Conservation (phyloP, 1,140 invertebrate species). For the Cataglyphis hispanica region DNA sequence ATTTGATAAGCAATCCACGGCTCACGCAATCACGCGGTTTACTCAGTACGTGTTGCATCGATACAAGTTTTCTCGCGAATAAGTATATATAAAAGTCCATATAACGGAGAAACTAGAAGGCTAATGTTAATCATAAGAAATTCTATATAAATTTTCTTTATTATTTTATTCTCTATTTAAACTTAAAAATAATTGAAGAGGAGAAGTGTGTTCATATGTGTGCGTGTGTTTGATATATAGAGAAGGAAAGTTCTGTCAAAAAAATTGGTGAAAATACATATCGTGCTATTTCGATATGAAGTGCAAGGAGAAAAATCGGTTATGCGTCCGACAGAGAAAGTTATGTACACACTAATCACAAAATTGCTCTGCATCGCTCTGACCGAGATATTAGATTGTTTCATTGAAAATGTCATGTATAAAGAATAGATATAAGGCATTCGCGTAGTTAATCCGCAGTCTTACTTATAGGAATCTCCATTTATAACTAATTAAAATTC, state of each 20-base stretch:
- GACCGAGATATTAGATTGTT: constrained; percentile 46
- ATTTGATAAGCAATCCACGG: neutral
- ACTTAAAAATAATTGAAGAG: neutral
- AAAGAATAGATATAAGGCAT: neutral
- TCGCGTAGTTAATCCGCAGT: neutral
- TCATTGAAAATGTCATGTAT: constrained; percentile 7
- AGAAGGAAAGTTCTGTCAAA: neutral
- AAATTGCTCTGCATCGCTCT: constrained; percentile 47
- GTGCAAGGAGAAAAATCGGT: constrained; percentile 51
- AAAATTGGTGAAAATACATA: neutral
- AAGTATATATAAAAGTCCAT: neutral
- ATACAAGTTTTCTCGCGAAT: neutral
- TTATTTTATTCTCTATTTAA: neutral
- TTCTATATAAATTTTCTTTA: neutral
- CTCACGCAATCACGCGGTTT: constrained; percentile 15
- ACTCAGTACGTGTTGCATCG: neutral
- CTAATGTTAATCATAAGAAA: neutral
- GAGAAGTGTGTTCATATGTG: no score
- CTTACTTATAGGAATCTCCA: neutral
- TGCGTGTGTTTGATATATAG: no score
- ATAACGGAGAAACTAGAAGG: neutral
- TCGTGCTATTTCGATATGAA: neutral
- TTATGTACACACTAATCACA: neutral
- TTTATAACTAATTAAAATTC: neutral
- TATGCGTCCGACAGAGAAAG: constrained; percentile 60